Conservation (phyloP, 2,797 vertebrate genomes). For the Sorex maritimensis region DNA sequence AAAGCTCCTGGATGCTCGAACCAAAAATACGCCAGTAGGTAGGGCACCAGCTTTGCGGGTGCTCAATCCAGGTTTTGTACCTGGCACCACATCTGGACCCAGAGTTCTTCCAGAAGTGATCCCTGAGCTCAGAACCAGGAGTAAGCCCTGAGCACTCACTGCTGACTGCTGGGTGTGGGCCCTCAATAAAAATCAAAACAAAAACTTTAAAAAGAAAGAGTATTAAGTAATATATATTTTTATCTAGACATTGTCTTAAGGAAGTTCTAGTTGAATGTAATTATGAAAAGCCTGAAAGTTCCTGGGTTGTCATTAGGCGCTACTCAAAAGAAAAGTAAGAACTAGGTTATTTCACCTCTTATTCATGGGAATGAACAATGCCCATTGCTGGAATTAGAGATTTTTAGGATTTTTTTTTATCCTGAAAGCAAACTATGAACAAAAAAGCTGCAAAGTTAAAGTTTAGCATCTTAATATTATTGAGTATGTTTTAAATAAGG, state of each 20-base stretch:
- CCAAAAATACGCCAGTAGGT: too few relatives aligned
- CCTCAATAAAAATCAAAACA: too few relatives aligned
- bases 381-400: background rate
- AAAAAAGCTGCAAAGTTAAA: conserved; percentile 19
- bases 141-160: too few relatives aligned
- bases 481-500: background rate
- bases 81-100: too few relatives aligned
- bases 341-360: conserved; percentile 8
- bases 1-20: too few relatives aligned
- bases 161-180: too few relatives aligned
- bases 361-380: background rate
- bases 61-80: too few relatives aligned
- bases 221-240: background rate
- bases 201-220: background rate
- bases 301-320: background rate
- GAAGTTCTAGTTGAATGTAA: background rate
- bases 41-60: too few relatives aligned
- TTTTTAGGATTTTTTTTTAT: background rate
- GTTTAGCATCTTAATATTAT: conserved; percentile 20
- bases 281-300: conserved; percentile 38
- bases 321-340: conserved; percentile 24
- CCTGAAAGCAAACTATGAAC: background rate
- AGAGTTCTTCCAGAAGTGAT: too few relatives aligned
- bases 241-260: conserved; percentile 37
- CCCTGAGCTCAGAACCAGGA: too few relatives aligned